Evolutionary conservation across 2,113 vertebrate genomes (phyloP).

Genomic region (Microtus montanus): DNA sequence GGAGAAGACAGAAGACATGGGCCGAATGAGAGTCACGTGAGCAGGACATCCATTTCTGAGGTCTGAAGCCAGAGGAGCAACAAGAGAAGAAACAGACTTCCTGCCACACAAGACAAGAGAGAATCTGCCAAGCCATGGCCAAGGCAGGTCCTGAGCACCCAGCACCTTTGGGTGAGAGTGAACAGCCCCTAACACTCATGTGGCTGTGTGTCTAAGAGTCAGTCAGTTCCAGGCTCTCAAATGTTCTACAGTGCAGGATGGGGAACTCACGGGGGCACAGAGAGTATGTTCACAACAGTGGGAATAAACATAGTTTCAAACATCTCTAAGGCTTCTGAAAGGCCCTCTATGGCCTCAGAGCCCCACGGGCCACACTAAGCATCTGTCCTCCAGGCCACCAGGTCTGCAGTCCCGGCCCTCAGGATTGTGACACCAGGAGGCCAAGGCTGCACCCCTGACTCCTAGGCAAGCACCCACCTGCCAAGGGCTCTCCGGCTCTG

Average conservation of each 20-base stretch:
- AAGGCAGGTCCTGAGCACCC: neutral
- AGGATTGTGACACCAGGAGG: neutral
- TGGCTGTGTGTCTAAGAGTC: neutral
- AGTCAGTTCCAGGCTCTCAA: neutral
- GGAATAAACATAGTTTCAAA: neutral
- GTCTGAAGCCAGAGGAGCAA: fast-evolving
- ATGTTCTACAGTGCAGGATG: fast-evolving
- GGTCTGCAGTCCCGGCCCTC: neutral
- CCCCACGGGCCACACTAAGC: neutral
- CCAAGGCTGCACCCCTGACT: no score
- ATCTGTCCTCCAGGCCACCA: no score
- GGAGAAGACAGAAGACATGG: slow-evolving; percentile 68
- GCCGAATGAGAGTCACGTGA: fast-evolving
- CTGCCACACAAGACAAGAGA: no score
- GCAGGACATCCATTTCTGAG: neutral
- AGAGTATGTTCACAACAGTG: neutral
- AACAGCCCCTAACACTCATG: fast-evolving
- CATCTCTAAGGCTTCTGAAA: neutral
- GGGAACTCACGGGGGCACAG: fast-evolving
- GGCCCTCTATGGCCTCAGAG: neutral
- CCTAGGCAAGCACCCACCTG: neutral
- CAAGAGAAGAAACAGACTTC: neutral
- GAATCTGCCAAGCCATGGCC: fast-evolving
- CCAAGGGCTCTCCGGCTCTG: neutral
- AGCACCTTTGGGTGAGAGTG: fast-evolving